phyloP scores from a whole-genome alignment of 2,797 vertebrate genomes.

The Furcifer pardalis region DNA sequence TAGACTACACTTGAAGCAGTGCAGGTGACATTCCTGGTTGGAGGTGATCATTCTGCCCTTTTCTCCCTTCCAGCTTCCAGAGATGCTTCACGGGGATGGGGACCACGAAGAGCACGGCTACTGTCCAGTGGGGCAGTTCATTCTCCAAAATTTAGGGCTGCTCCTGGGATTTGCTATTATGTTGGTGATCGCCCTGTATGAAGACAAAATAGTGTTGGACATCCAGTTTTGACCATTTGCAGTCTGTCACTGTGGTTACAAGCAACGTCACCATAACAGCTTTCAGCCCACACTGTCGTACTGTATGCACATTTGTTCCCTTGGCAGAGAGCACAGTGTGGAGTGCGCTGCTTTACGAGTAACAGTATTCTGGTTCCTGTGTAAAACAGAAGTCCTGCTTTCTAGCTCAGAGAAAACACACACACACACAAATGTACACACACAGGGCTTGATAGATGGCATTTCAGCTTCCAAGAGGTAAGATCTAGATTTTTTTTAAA shows the following conservation, averaged over 20 bases:
- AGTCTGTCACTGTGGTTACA: conserved; percentile 55
- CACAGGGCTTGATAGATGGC: neutral
- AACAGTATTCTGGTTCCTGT: conserved; percentile 40
- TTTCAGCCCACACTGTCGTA: conserved; percentile 67
- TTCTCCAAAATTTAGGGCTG: conserved; percentile 94
- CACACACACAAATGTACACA: neutral
- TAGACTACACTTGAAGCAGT: neutral
- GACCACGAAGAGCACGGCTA: conserved; percentile 94
- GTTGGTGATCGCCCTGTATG: conserved; percentile 98
- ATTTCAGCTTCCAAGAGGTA: neutral
- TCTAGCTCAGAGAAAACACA: neutral
- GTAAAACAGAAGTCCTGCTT: conserved; percentile 45
- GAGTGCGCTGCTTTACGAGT: conserved; percentile 66
- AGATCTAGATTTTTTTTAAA: accelerated
- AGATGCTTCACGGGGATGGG: conserved; percentile 93
- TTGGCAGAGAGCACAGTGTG: conserved; percentile 57
- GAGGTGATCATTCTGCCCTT: neutral
- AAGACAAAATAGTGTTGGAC: conserved; percentile 93
- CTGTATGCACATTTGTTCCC: conserved; percentile 68
- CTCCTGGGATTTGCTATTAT: conserved; percentile 95
- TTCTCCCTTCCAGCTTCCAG: conserved; percentile 84
- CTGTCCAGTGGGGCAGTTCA: conserved; percentile 91
- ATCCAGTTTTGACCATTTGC: conserved; percentile 85
- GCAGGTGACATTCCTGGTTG: neutral
- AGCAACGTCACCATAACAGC: conserved; percentile 59